phyloP scores from a whole-genome alignment of 2,113 vertebrate genomes.

The Callionymus lyra region DNA sequence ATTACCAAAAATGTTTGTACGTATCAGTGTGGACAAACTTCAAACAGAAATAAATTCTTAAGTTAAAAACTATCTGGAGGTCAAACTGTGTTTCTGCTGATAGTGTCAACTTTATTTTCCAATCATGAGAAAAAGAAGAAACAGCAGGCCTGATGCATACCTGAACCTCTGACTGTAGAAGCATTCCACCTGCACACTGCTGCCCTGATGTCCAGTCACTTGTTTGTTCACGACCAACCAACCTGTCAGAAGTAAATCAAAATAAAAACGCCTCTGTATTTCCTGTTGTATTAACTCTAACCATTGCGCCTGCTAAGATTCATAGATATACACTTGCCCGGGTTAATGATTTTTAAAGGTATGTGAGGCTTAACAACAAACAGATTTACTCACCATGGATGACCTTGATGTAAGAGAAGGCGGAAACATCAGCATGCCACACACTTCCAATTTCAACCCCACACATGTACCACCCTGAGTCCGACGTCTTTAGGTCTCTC shows the following conservation, averaged over 20 bases:
- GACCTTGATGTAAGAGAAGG: conserved; percentile 51
- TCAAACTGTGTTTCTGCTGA: neutral
- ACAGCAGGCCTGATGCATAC: conserved; percentile 26
- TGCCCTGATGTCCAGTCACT: conserved; percentile 54
- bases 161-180: conserved; percentile 62
- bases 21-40: no score
- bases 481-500: conserved; percentile 38
- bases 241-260: conserved; percentile 35
- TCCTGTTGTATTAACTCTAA: no score
- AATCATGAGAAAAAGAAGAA: neutral
- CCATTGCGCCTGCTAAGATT: no score
- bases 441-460: conserved; percentile 52
- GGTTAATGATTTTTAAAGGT: no score
- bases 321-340: no score
- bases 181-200: conserved; percentile 45
- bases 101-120: neutral
- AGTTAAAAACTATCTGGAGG: no score
- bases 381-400: conserved; percentile 50
- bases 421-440: conserved; percentile 41
- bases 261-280: neutral
- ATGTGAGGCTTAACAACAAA: no score
- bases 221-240: conserved; percentile 35
- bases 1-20: no score
- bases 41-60: no score
- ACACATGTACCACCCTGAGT: conserved; percentile 65